phyloP scores from a whole-genome alignment of 2,113 vertebrate species.

The Panthera leo region DNA sequence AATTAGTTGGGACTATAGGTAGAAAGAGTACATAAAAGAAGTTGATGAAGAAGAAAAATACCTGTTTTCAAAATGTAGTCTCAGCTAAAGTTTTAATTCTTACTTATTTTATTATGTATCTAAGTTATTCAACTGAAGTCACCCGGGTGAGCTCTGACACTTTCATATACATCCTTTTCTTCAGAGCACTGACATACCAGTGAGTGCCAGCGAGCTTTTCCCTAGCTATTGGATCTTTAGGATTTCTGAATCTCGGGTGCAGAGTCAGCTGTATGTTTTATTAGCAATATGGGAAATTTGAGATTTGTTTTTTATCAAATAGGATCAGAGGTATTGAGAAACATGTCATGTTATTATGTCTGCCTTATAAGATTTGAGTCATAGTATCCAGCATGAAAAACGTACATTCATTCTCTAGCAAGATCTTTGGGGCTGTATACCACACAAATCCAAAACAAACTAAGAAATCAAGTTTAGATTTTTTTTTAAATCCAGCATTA shows the following conservation, averaged over 20 bases:
- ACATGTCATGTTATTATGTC: not conserved
- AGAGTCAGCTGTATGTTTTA: not conserved
- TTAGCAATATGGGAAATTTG: slow-evolving; percentile 10
- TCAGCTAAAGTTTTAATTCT: not conserved
- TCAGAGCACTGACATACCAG: not conserved
- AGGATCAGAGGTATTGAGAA: slow-evolving; percentile 8
- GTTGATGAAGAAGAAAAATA: not conserved
- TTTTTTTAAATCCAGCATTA: not conserved
- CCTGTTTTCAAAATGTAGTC: not conserved
- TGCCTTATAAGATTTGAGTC: not conserved
- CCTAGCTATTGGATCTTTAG: not conserved
- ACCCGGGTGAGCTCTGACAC: not conserved
- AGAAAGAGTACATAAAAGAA: not conserved
- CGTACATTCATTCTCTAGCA: not conserved
- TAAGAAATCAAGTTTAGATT: not conserved
- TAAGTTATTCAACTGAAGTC: not conserved
- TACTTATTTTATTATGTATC: not conserved
- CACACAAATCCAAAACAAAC: not conserved
- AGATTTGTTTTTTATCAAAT: slow-evolving; percentile 44
- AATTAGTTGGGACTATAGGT: not conserved
- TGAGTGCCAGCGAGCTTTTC: not conserved
- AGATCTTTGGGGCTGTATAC: not conserved
- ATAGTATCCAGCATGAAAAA: not conserved
- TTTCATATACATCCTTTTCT: not conserved
- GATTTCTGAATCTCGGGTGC: slow-evolving; percentile 35